phyloP scores from a whole-genome alignment of 2,113 vertebrate genomes.

The Dasyornis broadbenti region DNA sequence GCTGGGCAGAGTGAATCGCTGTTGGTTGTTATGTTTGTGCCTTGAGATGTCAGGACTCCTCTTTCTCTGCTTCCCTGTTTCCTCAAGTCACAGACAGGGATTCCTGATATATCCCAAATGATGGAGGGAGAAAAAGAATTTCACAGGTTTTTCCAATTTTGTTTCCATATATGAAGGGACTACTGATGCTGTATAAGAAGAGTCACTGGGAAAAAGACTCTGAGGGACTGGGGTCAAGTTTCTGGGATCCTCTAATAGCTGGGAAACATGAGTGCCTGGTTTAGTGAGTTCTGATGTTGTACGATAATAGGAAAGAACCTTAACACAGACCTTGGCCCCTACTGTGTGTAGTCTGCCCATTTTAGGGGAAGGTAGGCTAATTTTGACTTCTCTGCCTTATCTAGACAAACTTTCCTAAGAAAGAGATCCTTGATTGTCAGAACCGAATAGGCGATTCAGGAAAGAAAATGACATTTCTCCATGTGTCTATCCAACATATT shows the following conservation, averaged over 20 bases:
- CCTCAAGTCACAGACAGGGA: background rate
- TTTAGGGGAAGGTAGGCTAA: background rate
- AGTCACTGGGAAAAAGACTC: background rate
- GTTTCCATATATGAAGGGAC: background rate
- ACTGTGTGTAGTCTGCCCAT: background rate
- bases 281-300: background rate
- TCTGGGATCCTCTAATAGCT: background rate
- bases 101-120: background rate
- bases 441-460: background rate
- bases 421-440: background rate
- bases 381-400: background rate
- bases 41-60: background rate
- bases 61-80: background rate
- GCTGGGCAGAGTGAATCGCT: background rate
- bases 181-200: background rate
- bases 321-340: background rate
- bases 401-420: background rate
- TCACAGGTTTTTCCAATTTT: background rate
- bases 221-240: background rate
- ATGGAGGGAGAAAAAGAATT: background rate
- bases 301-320: background rate
- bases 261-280: background rate
- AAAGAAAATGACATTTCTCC: background rate
- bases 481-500: fast-evolving
- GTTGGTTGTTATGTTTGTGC: background rate